Percentiles rank a stretch among this genome's conserved stretches.
Conservation (phyloP, 2,113 vertebrate genomes). For the Furnarius figulus region DNA sequence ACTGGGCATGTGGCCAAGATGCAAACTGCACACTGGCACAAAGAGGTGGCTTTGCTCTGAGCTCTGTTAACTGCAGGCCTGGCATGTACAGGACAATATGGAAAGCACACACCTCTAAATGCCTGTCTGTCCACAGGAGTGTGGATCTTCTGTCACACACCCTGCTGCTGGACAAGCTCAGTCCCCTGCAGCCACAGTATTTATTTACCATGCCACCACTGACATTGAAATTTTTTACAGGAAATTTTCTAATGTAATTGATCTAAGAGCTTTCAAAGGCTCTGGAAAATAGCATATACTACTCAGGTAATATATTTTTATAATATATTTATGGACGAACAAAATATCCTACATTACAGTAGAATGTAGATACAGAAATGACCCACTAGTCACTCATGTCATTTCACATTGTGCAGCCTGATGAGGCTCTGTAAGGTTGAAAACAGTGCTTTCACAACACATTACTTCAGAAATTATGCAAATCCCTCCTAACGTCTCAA, state of each 20-base stretch:
- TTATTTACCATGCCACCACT: neutral
- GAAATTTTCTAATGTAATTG: neutral
- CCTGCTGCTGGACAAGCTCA: neutral
- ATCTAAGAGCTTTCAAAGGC: neutral
- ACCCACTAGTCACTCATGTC: neutral
- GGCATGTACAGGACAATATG: fast-evolving
- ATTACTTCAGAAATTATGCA: neutral
- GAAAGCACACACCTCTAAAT: fast-evolving
- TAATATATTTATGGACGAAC: neutral
- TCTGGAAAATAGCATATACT: neutral
- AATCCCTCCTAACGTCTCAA: neutral
- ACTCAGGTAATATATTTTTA: neutral
- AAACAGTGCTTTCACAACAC: neutral
- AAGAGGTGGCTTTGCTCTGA: neutral
- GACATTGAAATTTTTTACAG: neutral
- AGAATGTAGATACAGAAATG: neutral
- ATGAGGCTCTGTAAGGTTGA: neutral
- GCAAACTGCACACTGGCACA: neutral
- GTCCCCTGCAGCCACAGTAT: neutral
- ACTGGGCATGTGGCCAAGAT: neutral
- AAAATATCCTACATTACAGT: neutral
- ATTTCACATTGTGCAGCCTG: neutral
- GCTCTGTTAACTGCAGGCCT: neutral
- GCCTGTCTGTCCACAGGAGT: fast-evolving
- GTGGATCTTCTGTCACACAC: neutral